A percentile compares a stretch with the other conserved stretches of the same genome.
These are phyloP conservation scores for Sebastes fasciatus DNA, from an alignment of 2,113 vertebrate genomes.

Conservation along the genomic window DNA sequence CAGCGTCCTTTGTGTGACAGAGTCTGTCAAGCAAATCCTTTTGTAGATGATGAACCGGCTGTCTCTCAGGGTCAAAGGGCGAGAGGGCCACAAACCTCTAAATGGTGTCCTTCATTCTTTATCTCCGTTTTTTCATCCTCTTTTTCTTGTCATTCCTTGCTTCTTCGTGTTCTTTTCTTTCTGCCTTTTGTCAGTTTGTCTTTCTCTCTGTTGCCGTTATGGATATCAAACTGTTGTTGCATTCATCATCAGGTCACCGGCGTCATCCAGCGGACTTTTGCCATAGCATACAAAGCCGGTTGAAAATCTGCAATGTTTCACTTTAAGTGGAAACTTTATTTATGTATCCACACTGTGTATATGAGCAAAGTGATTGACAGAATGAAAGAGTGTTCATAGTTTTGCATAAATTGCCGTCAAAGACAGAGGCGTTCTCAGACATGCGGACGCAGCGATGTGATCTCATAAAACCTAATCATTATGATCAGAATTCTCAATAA, in stretches of 20 bases:
- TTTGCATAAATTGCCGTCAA: neutral
- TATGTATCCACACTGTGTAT: neutral
- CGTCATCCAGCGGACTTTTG: neutral
- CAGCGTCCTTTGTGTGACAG: neutral
- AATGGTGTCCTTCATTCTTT: neutral
- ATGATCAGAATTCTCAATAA: neutral
- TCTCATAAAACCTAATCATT: slow-evolving; percentile 16
- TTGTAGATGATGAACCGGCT: neutral
- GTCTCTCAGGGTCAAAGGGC: neutral
- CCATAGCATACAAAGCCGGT: too few species aligned
- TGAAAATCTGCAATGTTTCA: too few species aligned
- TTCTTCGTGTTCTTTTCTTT: neutral
- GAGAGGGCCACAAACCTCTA: neutral
- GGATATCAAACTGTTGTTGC: neutral
- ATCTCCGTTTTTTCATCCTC: neutral
- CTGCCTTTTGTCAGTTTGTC: neutral
- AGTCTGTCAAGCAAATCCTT: too few species aligned
- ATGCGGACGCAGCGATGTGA: neutral
- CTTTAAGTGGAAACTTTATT: too few species aligned
- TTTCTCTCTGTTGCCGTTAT: neutral
- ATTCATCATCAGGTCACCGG: neutral
- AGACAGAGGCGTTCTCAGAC: neutral
- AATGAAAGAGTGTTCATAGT: neutral
- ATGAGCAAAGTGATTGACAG: neutral
- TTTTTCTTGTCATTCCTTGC: neutral